Evolutionary conservation across 2,797 vertebrate species (phyloP).

Genomic region (Anniella stebbinsi): DNA sequence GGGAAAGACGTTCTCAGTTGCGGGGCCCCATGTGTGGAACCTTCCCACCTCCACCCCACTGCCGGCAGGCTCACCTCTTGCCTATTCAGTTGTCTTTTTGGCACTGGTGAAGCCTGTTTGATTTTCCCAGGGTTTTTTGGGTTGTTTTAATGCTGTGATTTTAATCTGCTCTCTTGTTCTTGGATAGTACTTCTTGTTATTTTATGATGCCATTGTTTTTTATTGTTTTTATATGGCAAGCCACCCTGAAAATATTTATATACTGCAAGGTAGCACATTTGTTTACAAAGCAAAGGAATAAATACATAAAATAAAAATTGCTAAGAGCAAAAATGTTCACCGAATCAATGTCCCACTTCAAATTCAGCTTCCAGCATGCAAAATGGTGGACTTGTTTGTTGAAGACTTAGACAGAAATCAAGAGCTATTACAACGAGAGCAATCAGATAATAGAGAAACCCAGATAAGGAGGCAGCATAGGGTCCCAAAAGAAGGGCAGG

Average conservation of each 20-base stretch:
- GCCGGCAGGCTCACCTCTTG: background rate
- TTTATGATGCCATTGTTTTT: too few species aligned
- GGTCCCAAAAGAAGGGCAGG: background rate
- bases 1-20: too few species aligned
- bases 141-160: background rate
- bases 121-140: background rate
- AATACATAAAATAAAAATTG: background rate
- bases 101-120: background rate
- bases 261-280: background rate
- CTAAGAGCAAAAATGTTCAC: background rate
- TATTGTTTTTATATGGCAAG: background rate
- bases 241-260: background rate
- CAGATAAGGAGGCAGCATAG: background rate
- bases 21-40: too few species aligned
- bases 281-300: background rate
- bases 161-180: background rate
- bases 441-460: background rate
- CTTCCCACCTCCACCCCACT: too few species aligned
- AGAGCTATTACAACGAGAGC: background rate
- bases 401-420: background rate
- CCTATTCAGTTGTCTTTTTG: too few species aligned
- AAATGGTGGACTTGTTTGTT: background rate
- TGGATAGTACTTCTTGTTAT: background rate
- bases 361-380: background rate
- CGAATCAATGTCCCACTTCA: accelerated